Percentiles rank a stretch among this genome's conserved stretches.
phyloP scores from a whole-genome alignment of 64 coral and sea anemone species.

The Hydrozoanthus tunicans region DNA sequence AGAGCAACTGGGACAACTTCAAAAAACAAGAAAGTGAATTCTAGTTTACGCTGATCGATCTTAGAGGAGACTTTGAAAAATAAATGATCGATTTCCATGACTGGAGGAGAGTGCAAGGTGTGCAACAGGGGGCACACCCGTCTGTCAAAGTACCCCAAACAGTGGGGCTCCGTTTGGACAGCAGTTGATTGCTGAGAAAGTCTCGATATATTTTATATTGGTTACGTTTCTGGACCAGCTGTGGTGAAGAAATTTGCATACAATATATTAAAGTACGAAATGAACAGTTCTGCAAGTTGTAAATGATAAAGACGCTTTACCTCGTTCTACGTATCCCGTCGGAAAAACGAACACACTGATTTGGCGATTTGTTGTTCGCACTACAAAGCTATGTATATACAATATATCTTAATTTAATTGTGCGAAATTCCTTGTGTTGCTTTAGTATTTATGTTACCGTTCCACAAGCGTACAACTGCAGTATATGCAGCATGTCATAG shows the following conservation, averaged over 20 bases:
- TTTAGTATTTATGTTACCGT: slow-evolving; percentile 53
- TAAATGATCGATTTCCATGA: background rate
- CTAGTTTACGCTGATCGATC: slow-evolving; percentile 1
- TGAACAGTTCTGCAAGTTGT: background rate
- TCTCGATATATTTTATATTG: background rate
- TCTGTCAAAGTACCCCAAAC: background rate
- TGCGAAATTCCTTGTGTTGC: slow-evolving; percentile 36
- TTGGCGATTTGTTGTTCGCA: background rate
- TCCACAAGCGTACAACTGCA: slow-evolving; percentile 20
- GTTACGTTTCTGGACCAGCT: background rate
- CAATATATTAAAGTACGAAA: background rate
- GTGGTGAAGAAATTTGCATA: background rate
- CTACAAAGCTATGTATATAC: slow-evolving; percentile 34
- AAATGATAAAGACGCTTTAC: background rate
- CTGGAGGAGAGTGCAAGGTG: background rate
- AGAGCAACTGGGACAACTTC: slow-evolving; percentile 14
- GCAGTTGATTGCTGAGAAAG: background rate
- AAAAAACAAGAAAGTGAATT: slow-evolving; percentile 46
- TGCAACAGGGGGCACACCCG: background rate
- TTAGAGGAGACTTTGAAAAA: background rate
- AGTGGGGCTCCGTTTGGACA: background rate
- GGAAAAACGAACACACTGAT: background rate
- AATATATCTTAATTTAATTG: slow-evolving; percentile 45
- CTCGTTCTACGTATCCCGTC: background rate
- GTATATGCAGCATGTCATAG: background rate